Conservation (phyloP, 1,140 invertebrate species). For the Apis cerana region DNA sequence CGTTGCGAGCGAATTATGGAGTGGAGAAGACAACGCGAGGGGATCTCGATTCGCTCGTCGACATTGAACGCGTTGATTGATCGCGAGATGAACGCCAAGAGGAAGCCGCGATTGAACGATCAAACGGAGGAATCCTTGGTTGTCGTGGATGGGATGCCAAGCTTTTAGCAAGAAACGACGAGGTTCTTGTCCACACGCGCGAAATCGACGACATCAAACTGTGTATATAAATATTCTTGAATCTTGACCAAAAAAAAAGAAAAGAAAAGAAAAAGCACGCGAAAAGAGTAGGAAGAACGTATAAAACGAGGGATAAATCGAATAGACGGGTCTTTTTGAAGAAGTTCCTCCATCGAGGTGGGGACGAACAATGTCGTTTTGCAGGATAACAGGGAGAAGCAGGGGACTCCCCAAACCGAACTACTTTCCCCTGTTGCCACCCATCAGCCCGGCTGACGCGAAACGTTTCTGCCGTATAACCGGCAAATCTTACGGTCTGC, state of each 20-base stretch:
- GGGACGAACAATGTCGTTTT: conserved; percentile 84
- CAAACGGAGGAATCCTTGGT: conserved; percentile 22
- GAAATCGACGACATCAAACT: no score
- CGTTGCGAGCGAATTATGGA: conserved; percentile 37
- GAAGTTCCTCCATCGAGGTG: neutral
- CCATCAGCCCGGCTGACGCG: conserved; percentile 90
- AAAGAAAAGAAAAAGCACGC: no score
- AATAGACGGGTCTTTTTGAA: neutral
- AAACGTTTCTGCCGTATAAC: conserved; percentile 90
- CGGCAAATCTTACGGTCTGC: conserved; percentile 89
- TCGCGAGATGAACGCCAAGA: conserved; percentile 37
- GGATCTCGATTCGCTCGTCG: neutral
- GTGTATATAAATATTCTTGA: no score
- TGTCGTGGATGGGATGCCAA: conserved; percentile 39
- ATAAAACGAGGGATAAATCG: neutral
- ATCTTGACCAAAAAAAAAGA: no score
- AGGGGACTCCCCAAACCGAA: conserved; percentile 90
- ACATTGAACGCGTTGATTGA: conserved; percentile 20
- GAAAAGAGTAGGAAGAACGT: no score
- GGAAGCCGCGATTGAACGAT: conserved; percentile 42
- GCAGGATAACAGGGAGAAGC: conserved; percentile 91
- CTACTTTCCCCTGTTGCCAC: conserved; percentile 91
- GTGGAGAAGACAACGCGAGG: neutral
- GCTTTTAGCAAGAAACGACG: conserved; percentile 1
- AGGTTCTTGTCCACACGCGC: neutral